Base-by-base conservation (phyloP, 2,797 vertebrate species). In the Acipenser oxyrinchus region DNA sequence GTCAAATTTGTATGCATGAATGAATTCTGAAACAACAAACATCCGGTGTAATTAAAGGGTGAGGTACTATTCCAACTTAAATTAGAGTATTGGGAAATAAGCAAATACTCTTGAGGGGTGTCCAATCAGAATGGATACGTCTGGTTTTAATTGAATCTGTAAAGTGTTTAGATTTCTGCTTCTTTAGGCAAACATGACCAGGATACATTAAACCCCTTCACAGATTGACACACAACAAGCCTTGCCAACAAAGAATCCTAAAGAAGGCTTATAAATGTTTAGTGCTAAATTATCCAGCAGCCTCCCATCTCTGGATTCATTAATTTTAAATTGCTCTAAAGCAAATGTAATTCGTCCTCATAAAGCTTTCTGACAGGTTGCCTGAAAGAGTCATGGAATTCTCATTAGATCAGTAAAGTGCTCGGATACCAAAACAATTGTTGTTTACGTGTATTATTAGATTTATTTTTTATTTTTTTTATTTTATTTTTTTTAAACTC, bases 321-420 rank as follows among this genome's bases (percentile, higher is more conserved):
- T 82, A 81, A 71, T 66, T 60, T 71, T 13, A 50, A 63, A 64
- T 62, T 71, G 77, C 77, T 72, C 75, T 63, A 75, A 73, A 72
- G 78, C 51, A 76, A 64, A 70, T 12, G 53, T 77, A 79, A 79
- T 71, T 85, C 81, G 78, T 76, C 71, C 67, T 73, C 68, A 66
- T 72, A 72, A 66, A 70, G 71, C 72, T 77, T 71, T 60, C 66
- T 73, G 74, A 69, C 74, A 72, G 70, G 58, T 1, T 52, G 51
- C 57, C 64, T 59, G 18, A 58, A 60, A 72, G 72, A 74, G 55
- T 63, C 60, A 48, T 71, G 72, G 70, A 70, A 75, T 67, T 63
- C 77, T 81, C 70, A 68, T 83, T 77, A 80, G 69, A 70, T 59
- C 67, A 48, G 51, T 67, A 57, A 64, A 37, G 37, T 37, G 37